Evolutionary conservation across 2,888 invertebrate species (phyloP), one percentile per base, ranked within the genome.

Genomic region (Dryomyza anilis): DNA sequence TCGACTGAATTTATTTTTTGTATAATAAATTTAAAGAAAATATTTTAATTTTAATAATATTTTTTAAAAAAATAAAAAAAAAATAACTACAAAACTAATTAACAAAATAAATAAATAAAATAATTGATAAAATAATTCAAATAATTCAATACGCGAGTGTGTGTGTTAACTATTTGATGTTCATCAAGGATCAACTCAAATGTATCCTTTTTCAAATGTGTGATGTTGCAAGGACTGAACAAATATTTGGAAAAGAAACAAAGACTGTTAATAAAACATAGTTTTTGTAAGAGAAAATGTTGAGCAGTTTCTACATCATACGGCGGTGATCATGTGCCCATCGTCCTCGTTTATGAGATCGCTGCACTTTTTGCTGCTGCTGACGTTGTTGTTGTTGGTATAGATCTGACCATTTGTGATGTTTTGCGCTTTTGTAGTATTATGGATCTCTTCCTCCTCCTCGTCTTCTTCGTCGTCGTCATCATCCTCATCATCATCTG

Each of bases 281-380:
- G n/a, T n/a, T n/a, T n/a, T n/a, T n/a, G n/a, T n/a, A n/a, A n/a
- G n/a, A n/a, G n/a, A n/a, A n/a, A n/a, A n/a, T n/a, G n/a, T n/a
- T n/a, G n/a, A n/a, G n/a, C n/a, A n/a, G 46, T 4, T 23, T 25
- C 19, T 16, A 10, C 29, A 58, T 74, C 74, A 79, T 67, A 79
- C 74, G 21, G 79, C 77, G 46, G 77, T 75, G 59, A 79, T 78
- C 75, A 79, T 73, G 27, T 78, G 79, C 52, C 74, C 73, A 67
- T 79, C 79, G 62, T 75, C 75, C 62, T 78, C 78, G 56, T 74
- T 75, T 62, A 76, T 72, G 21, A 59, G 66, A 67, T 76, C 75
- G 50, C 50, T 60, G 39, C 52, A 7, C 6, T 52, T 45, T 10
- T 52, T 23, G 19, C 14, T 67, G 56, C 57, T 63, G 16, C 69